Evolutionary conservation across 53 echinoderm and acorn worm species (phyloP).

Genomic region (Temnopleurus reevesii): DNA sequence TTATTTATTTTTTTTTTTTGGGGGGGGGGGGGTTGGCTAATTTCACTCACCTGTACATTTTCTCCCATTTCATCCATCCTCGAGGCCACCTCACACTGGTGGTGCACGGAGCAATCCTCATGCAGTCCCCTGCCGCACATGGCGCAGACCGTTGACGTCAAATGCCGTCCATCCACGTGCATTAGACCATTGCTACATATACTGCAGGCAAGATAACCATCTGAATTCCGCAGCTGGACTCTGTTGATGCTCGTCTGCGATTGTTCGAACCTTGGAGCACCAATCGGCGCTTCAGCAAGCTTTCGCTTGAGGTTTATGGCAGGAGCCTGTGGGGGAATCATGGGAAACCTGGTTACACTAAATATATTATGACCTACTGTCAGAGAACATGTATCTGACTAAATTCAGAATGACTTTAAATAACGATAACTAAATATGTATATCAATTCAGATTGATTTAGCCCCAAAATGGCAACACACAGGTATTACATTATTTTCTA

Average conservation of each 20-base stretch:
- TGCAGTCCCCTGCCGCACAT: slow-evolving; percentile 35
- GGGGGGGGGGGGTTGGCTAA: too few species aligned
- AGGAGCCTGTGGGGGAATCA: background rate
- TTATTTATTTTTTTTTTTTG: too few species aligned
- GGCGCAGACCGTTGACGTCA: background rate
- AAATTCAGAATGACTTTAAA: too few species aligned
- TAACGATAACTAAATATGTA: too few species aligned
- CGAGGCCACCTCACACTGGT: background rate
- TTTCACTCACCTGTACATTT: background rate
- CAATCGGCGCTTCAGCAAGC: background rate
- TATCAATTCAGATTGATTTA: too few species aligned
- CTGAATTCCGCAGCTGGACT: background rate
- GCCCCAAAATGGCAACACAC: too few species aligned
- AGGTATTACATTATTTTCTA: too few species aligned
- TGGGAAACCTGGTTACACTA: background rate
- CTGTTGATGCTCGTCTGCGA: background rate
- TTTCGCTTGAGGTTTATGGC: slow-evolving; percentile 26
- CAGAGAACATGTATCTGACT: too few species aligned
- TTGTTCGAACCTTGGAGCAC: background rate
- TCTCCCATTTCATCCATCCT: background rate
- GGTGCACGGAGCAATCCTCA: background rate
- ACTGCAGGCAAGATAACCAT: slow-evolving; percentile 24
- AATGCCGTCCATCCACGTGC: background rate
- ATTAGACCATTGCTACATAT: slow-evolving; percentile 10
- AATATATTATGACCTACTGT: too few species aligned